Evolutionary conservation across 2,888 invertebrate species (phyloP).

Genomic region (Epicampocera succincta): DNA sequence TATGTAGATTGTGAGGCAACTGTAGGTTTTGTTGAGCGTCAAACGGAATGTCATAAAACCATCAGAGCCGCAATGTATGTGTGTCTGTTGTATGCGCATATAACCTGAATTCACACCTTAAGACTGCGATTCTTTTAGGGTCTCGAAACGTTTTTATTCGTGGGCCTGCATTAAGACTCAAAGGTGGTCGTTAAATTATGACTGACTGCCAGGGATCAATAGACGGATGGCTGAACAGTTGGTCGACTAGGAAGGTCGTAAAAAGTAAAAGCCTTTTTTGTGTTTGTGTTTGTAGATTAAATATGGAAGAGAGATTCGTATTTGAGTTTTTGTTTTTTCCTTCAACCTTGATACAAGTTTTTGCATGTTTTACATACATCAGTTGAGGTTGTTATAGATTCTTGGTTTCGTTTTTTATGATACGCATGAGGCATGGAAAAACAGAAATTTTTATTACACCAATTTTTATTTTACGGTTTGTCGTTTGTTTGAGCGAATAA

Average conservation of each 20-base stretch:
- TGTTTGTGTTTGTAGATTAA: constrained; percentile 32
- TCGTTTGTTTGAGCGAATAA: constrained; percentile 5
- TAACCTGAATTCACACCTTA: constrained; percentile 57
- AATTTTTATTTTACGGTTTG: constrained; percentile 61
- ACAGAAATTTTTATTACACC: constrained; percentile 53
- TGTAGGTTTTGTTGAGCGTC: constrained; percentile 27
- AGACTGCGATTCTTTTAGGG: constrained; percentile 34
- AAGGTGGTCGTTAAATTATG: constrained; percentile 60
- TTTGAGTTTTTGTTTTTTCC: constrained; percentile 6
- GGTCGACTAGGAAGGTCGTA: constrained; percentile 31
- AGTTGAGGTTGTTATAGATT: constrained; percentile 41
- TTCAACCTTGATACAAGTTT: constrained; percentile 23
- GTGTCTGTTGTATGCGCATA: too few species aligned
- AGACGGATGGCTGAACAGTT: constrained; percentile 16
- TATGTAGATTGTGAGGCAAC: constrained; percentile 9
- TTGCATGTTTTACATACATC: constrained; percentile 56
- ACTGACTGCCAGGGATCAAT: constrained; percentile 39
- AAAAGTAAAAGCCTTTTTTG: constrained; percentile 54
- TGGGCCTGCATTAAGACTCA: constrained; percentile 48
- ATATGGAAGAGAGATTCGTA: constrained; percentile 16
- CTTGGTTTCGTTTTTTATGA: constrained; percentile 34
- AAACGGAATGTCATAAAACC: constrained; percentile 56
- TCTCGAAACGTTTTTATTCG: constrained; percentile 28
- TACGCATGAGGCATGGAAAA: constrained; percentile 46
- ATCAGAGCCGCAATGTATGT: constrained; percentile 42